Percentiles rank a stretch among this genome's conserved stretches.
These are phyloP conservation scores for Mareca strepera DNA, from an alignment of 2,797 vertebrate genomes.

Conservation along the genomic window DNA sequence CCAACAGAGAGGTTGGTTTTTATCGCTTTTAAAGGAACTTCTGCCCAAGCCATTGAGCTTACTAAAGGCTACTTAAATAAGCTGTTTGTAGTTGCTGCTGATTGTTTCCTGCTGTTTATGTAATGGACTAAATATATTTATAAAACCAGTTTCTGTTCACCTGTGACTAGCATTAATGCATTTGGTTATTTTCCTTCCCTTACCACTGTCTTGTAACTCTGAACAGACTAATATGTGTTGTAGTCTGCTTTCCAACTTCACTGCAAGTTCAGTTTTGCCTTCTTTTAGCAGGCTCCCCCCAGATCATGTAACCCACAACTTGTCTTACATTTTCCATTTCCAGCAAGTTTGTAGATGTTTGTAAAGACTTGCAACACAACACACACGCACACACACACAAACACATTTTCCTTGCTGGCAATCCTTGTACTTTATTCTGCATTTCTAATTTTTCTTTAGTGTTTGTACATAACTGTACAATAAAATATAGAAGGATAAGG, in stretches of 20 bases:
- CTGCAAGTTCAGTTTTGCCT: not conserved
- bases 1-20: not conserved
- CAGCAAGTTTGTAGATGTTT: not conserved
- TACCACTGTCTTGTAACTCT: not conserved
- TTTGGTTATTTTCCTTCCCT: slow-evolving; percentile 36
- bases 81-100: slow-evolving; percentile 49
- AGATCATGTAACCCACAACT: not conserved
- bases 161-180: slow-evolving; percentile 39
- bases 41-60: not conserved
- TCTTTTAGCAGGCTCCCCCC: not conserved
- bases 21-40: not conserved
- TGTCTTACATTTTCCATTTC: not conserved
- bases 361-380: not conserved
- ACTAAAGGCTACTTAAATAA: slow-evolving; percentile 46
- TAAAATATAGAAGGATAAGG: not conserved
- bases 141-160: slow-evolving; percentile 11
- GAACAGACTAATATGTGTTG: not conserved
- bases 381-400: not conserved
- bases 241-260: not conserved
- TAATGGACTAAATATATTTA: slow-evolving; percentile 38
- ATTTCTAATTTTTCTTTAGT: not conserved
- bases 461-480: not conserved
- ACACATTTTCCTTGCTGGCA: not conserved
- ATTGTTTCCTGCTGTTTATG: slow-evolving; percentile 57
- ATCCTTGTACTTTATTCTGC: not conserved